Conservation (phyloP, 2,888 invertebrate species). For the Phasia obesa region DNA sequence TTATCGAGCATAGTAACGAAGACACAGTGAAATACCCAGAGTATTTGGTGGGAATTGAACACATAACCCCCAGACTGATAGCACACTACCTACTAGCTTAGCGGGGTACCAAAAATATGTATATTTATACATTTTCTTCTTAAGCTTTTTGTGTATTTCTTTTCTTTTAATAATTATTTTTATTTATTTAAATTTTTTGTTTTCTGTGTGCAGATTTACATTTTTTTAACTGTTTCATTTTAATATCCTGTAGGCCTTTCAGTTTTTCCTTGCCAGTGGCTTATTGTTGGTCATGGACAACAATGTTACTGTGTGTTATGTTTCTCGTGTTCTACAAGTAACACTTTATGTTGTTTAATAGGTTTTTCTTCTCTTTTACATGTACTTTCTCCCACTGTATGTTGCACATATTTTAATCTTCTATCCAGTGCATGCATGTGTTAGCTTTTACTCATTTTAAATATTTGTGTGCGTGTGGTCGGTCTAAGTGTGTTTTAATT, state of each 20-base stretch:
- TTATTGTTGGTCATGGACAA: constrained; percentile 51
- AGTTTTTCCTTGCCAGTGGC: constrained; percentile 41
- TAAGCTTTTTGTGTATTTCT: no score
- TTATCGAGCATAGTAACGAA: no score
- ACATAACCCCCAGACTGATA: no score
- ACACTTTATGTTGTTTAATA: constrained; percentile 16
- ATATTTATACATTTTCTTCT: no score
- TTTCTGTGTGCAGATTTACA: not conserved
- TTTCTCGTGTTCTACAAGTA: constrained; percentile 2
- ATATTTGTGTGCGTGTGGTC: not conserved
- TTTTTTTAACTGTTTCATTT: constrained; percentile 1
- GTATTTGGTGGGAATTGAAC: no score
- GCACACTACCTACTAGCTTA: no score
- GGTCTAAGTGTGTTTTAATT: constrained; percentile 1
- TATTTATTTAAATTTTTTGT: constrained; percentile 1
- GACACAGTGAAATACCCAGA: no score
- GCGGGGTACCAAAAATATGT: no score
- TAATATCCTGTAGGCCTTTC: constrained; percentile 35
- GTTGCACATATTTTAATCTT: not conserved
- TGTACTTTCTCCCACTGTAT: not conserved
- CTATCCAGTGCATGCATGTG: not conserved
- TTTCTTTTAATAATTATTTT: not conserved
- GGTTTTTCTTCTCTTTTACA: not conserved
- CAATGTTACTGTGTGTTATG: constrained; percentile 20
- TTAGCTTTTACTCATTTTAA: not conserved